Conservation (phyloP, 2,113 vertebrate genomes). For the Dendrocopos noguchii region DNA sequence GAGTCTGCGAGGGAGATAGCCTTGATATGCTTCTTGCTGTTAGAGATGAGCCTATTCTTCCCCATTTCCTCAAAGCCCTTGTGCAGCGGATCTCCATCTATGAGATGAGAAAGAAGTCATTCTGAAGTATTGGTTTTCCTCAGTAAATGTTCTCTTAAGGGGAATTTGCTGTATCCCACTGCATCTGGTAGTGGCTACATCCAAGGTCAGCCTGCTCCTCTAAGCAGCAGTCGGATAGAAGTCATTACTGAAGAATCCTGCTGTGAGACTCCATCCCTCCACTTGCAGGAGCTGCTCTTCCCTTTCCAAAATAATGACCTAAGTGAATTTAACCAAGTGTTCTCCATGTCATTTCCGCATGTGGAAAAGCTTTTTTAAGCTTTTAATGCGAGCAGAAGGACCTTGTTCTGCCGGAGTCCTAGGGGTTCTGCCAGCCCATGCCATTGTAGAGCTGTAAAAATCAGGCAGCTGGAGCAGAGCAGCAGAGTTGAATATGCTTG, state of each 20-base stretch:
- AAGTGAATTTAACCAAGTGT: fast-evolving
- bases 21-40: background rate
- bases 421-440: background rate
- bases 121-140: background rate
- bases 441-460: fast-evolving
- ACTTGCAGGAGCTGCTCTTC: background rate
- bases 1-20: background rate
- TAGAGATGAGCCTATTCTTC: background rate
- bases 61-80: background rate
- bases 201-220: background rate
- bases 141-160: background rate
- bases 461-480: background rate
- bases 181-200: background rate
- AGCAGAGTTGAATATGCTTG: fast-evolving
- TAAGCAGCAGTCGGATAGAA: background rate
- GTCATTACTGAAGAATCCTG: background rate
- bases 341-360: background rate
- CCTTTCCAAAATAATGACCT: background rate
- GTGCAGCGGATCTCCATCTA: background rate
- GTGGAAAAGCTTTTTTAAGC: background rate
- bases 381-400: background rate
- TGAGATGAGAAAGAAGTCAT: background rate
- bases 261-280: background rate
- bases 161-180: background rate
- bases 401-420: background rate